Evolutionary conservation across 2,888 invertebrate species (phyloP).

Genomic region (Andricus quercusramuli): DNA sequence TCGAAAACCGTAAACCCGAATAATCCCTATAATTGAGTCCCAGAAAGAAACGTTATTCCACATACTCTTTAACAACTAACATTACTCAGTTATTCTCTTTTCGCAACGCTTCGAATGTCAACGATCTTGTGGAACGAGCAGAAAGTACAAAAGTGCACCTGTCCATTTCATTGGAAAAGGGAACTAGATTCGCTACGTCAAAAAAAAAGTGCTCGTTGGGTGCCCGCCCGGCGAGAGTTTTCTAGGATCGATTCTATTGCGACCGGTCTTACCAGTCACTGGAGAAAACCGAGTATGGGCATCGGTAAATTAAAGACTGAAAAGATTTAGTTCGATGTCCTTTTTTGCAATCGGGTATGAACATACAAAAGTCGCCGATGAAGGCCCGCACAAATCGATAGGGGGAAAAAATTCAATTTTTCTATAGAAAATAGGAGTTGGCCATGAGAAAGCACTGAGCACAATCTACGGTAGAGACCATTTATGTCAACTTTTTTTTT

Average conservation of each 20-base stretch:
- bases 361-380: slow-evolving; percentile 27
- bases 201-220: slow-evolving; percentile 53
- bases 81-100: slow-evolving; percentile 37
- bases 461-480: slow-evolving; percentile 30
- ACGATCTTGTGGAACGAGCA: slow-evolving; percentile 39
- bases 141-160: slow-evolving; percentile 42
- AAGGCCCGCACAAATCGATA: slow-evolving; percentile 37
- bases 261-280: slow-evolving; percentile 62
- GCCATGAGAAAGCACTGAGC: slow-evolving; percentile 49
- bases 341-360: slow-evolving; percentile 20
- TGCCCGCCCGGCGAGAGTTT: slow-evolving; percentile 62
- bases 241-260: slow-evolving; percentile 56
- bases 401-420: slow-evolving; percentile 26
- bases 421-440: slow-evolving; percentile 42
- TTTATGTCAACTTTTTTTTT: background rate
- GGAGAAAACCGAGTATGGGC: slow-evolving; percentile 58
- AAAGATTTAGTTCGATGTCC: slow-evolving; percentile 43
- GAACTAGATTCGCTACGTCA: slow-evolving; percentile 32
- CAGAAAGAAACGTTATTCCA: slow-evolving; percentile 24
- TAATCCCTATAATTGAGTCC: slow-evolving; percentile 7
- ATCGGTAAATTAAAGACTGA: slow-evolving; percentile 52
- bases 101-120: slow-evolving; percentile 36
- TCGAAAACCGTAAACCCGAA: background rate
- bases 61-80: slow-evolving; percentile 20
- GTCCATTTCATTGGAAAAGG: slow-evolving; percentile 41